Evolutionary conservation across 2,888 invertebrate genomes (phyloP), one percentile per base, ranked within the genome.

Genomic region (Mamestra brassicae): DNA sequence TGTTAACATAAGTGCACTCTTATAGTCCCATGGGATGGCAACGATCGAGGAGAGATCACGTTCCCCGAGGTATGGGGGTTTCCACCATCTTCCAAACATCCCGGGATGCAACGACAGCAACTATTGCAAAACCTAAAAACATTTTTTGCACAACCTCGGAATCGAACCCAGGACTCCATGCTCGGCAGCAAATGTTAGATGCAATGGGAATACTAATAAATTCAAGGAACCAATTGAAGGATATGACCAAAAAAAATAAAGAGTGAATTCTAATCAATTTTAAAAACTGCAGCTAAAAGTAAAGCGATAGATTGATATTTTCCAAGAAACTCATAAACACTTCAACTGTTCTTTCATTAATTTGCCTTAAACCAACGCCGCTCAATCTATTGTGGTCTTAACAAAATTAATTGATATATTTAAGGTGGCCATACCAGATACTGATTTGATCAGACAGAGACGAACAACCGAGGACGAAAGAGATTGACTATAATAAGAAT

Each of bases 351-450:
- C 58, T 66, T 71, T 45, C 74, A 84, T 76, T 80, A 2, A 84
- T 80, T 80, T 70, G 34, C 74, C 72, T 67, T 78, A 84, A 65
- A 62, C 71, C 60, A 65, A 69, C 66, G 80, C 80, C 74, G 34
- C 73, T 85, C 78, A 80, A 83, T 78, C 80, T 67, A 80, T 84
- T 86, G 70, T 70, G 52, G 74, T 50, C 65, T 81, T 73, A 84
- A 68, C 68, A 26, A 86, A 89, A 89, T 89, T 87, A 87, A 89
- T 88, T 87, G 86, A 81, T 78, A 81, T 76, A 83, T 83, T 89
- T 81, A 88, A 75, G 77, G 78, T 78, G 83, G 78, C 77, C 69
- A 77, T 81, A 81, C 66, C 78, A 75, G 76, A 75, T 73, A 71
- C 75, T 85, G 79, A 88, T 84, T 83, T 73, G 78, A 81, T 75